These are phyloP conservation scores for Drepana falcataria DNA, from an alignment of 2,888 invertebrate species.

Conservation along the genomic window DNA sequence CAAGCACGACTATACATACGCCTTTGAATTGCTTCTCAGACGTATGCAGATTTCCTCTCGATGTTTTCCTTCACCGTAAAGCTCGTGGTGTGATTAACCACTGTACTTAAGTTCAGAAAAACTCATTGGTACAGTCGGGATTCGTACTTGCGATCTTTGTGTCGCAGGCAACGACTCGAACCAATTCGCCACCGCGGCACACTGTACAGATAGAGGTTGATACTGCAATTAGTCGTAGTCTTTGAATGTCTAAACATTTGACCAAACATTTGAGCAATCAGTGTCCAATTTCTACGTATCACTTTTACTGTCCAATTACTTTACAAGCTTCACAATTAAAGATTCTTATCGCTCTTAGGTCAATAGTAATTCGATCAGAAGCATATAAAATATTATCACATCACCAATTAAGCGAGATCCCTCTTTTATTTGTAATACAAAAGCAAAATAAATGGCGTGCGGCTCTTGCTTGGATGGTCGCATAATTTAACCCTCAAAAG, in stretches of 20 bases:
- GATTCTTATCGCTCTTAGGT: constrained; percentile 52
- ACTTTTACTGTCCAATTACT: constrained; percentile 33
- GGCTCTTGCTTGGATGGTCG: constrained; percentile 43
- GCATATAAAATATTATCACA: constrained; percentile 60
- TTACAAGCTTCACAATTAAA: constrained; percentile 31
- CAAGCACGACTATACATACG: too few relatives aligned
- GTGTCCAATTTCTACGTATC: constrained; percentile 6
- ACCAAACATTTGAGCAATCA: neutral
- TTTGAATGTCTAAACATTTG: neutral
- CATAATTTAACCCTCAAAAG: constrained; percentile 67
- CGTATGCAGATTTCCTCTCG: too few relatives aligned
- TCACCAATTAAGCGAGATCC: constrained; percentile 31
- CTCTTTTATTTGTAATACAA: constrained; percentile 28
- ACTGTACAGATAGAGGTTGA: too few relatives aligned
- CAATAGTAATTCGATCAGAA: constrained; percentile 68
- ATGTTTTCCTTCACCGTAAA: too few relatives aligned
- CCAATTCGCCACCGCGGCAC: too few relatives aligned
- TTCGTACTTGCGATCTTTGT: too few relatives aligned
- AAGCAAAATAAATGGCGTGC: constrained; percentile 9
- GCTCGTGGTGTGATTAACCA: too few relatives aligned
- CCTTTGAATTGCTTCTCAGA: too few relatives aligned
- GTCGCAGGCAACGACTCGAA: too few relatives aligned
- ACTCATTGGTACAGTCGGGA: too few relatives aligned
- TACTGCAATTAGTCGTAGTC: too few relatives aligned
- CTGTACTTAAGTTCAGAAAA: too few relatives aligned